These are phyloP conservation scores for Physeter macrocephalus DNA, from an alignment of 2,113 vertebrate genomes.

Conservation along the genomic window DNA sequence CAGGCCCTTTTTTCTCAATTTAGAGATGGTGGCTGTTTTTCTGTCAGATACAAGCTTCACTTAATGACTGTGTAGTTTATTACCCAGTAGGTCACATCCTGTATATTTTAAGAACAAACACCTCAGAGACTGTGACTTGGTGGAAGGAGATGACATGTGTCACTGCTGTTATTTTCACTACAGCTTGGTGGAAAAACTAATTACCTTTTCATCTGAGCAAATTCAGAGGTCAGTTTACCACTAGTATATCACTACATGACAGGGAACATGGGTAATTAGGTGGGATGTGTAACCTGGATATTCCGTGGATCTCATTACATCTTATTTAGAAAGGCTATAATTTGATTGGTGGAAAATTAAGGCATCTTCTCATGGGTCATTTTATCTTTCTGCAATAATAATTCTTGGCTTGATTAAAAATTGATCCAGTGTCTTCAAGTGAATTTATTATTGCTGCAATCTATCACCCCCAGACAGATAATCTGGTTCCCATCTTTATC, in stretches of 20 bases:
- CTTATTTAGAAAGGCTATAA: constrained; percentile 93
- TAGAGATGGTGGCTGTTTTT: constrained; percentile 78
- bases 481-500: constrained; percentile 99
- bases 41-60: constrained; percentile 73
- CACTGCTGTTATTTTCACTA: constrained; percentile 85
- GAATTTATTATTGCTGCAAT: constrained; percentile 99
- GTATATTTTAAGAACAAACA: constrained; percentile 83
- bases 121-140: constrained; percentile 82
- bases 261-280: constrained; percentile 89
- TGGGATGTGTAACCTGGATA: constrained; percentile 89
- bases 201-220: constrained; percentile 93
- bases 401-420: constrained; percentile 99
- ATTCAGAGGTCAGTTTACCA: constrained; percentile 89
- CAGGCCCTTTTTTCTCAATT: constrained; percentile 72
- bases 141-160: constrained; percentile 84
- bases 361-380: constrained; percentile 97
- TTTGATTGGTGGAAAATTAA: constrained; percentile 99
- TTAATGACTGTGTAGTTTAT: constrained; percentile 84
- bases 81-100: constrained; percentile 82
- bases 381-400: constrained; percentile 99
- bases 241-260: constrained; percentile 89
- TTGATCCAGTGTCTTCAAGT: constrained; percentile 99
- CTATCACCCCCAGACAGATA: constrained; percentile 98
- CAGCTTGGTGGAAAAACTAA: constrained; percentile 90
- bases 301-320: constrained; percentile 92